Evolutionary conservation across 2,113 vertebrate species (phyloP).

Genomic region (Epinephelus cyanopodus): DNA sequence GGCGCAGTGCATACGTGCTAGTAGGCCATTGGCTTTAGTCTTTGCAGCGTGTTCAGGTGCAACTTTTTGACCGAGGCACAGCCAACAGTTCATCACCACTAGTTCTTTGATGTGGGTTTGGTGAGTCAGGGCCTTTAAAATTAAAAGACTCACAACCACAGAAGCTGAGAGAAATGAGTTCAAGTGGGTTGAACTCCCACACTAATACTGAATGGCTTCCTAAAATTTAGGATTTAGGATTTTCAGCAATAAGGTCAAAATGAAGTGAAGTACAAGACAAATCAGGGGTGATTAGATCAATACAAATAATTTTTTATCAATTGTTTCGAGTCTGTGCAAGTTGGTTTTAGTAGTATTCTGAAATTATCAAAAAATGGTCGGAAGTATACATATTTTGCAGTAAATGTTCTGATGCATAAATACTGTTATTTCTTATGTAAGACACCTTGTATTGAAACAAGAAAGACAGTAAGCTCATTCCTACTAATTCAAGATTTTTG

Average conservation of each 20-base stretch:
- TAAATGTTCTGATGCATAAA: background rate
- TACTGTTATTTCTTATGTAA: background rate
- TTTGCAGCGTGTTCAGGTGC: too few species aligned
- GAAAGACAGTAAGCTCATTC: constrained; percentile 33
- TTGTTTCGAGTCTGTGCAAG: background rate
- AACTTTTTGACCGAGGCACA: too few species aligned
- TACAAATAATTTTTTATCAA: background rate
- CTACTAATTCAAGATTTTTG: constrained; percentile 36
- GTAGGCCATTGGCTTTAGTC: too few species aligned
- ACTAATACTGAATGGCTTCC: background rate
- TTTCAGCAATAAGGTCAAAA: background rate
- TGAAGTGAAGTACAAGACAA: background rate
- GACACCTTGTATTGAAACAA: constrained; percentile 33
- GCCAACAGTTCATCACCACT: too few species aligned
- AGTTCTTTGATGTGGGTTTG: too few species aligned
- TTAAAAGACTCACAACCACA: background rate
- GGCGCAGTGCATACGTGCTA: too few species aligned
- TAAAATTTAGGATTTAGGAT: background rate
- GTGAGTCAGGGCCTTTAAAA: background rate
- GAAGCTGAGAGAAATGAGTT: background rate
- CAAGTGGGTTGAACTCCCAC: background rate
- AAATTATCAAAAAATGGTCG: background rate
- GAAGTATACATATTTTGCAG: background rate
- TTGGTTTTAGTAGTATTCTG: background rate
- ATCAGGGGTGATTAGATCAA: background rate